Evolutionary conservation across 2,797 vertebrate species (phyloP).

Genomic region (Anniella stebbinsi): DNA sequence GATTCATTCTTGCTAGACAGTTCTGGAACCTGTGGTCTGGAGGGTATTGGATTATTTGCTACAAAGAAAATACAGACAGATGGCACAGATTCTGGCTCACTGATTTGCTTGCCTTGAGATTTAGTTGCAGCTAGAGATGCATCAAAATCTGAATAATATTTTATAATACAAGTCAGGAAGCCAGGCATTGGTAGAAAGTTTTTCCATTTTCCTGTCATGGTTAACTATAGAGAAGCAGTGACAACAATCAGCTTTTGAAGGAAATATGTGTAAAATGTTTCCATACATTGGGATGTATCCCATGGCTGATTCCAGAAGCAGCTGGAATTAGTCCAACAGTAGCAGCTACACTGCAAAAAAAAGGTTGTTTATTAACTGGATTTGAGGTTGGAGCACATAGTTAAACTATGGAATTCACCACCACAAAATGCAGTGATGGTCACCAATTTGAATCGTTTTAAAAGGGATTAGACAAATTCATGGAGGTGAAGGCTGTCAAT

Average conservation of each 20-base stretch:
- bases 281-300: not conserved
- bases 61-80: slow-evolving; percentile 2
- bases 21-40: not conserved
- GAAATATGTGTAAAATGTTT: too few relatives aligned
- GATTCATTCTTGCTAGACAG: not conserved
- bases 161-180: not conserved
- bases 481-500: too few relatives aligned
- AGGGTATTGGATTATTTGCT: not conserved
- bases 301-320: not conserved
- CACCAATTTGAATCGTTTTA: too few relatives aligned
- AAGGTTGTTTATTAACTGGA: not conserved
- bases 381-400: not conserved
- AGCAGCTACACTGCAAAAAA: not conserved
- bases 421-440: too few relatives aligned
- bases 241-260: not conserved
- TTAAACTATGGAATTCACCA: too few relatives aligned
- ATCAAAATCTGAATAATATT: not conserved
- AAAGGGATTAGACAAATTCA: too few relatives aligned
- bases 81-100: not conserved
- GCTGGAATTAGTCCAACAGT: not conserved
- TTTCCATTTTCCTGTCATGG: not conserved
- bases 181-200: not conserved
- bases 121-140: slow-evolving; percentile 6
- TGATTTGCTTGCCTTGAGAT: slow-evolving; percentile 6
- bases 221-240: not conserved